Evolutionary conservation across 1,140 invertebrate genomes (phyloP).

Genomic region (Lysiphlebus fabarum): DNA sequence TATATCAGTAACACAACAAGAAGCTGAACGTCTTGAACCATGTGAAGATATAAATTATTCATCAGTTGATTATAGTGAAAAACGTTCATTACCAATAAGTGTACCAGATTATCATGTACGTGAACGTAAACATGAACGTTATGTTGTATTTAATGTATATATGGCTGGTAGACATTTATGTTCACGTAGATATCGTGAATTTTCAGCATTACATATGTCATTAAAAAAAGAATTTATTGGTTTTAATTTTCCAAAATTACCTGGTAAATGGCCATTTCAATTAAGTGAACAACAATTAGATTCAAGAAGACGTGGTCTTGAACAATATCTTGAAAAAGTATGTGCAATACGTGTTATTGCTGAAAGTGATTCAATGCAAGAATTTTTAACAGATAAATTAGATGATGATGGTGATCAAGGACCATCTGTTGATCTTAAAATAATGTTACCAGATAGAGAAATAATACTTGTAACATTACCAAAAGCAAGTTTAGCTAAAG

Average conservation of each 20-base stretch:
- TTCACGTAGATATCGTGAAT: slow-evolving; percentile 93
- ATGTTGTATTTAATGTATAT: slow-evolving; percentile 97
- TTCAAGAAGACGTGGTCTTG: slow-evolving; percentile 84
- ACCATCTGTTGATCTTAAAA: slow-evolving; percentile 89
- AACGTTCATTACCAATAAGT: slow-evolving; percentile 94
- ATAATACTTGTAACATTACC: slow-evolving; percentile 90
- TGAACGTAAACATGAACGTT: slow-evolving; percentile 82
- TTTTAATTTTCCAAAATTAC: slow-evolving; percentile 96
- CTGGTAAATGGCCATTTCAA: slow-evolving; percentile 97
- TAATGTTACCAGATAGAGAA: slow-evolving; percentile 75
- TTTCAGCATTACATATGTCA: slow-evolving; percentile 83
- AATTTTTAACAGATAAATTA: slow-evolving; percentile 85
- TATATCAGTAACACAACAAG: slow-evolving; percentile 90
- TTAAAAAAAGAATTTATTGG: slow-evolving; percentile 96
- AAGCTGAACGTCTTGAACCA: slow-evolving; percentile 56
- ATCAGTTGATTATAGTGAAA: slow-evolving; percentile 97
- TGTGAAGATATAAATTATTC: slow-evolving; percentile 66
- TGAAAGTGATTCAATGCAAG: slow-evolving; percentile 95
- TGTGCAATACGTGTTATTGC: slow-evolving; percentile 97
- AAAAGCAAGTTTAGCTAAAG: slow-evolving; percentile 84
- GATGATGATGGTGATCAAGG: slow-evolving; percentile 79
- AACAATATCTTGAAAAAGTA: slow-evolving; percentile 97
- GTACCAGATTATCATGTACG: slow-evolving; percentile 90
- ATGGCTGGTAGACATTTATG: slow-evolving; percentile 98
- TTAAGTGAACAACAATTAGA: slow-evolving; percentile 96